Evolutionary conservation across 2,888 invertebrate species (phyloP).

Genomic region (Eupithecia subumbrata): DNA sequence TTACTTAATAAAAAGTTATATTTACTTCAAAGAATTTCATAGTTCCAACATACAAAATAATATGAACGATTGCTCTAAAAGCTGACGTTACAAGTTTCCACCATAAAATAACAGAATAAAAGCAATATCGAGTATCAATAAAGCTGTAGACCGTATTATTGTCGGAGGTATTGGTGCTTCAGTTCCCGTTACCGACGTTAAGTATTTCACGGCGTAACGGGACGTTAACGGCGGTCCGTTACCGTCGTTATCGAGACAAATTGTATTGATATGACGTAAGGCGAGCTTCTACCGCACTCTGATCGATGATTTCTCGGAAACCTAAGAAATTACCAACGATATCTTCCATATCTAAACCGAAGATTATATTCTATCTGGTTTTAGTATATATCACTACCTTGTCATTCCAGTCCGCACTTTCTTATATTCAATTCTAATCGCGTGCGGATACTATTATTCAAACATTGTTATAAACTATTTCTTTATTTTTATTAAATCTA

Average conservation of each 20-base stretch:
- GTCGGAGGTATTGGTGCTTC: background rate
- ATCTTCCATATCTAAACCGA: background rate
- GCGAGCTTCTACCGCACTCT: background rate
- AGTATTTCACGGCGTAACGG: slow-evolving; percentile 34
- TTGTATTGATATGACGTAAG: slow-evolving; percentile 4
- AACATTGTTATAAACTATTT: too few species aligned
- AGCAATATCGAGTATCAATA: slow-evolving; percentile 14
- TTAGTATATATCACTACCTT: too few species aligned
- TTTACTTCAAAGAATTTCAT: background rate
- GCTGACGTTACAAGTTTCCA: background rate
- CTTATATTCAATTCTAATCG: too few species aligned
- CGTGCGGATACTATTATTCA: too few species aligned
- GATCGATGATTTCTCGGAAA: background rate
- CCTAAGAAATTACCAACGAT: background rate
- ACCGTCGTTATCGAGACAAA: background rate
- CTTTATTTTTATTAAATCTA: too few species aligned
- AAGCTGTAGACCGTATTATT: slow-evolving; percentile 9
- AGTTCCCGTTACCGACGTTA: slow-evolving; percentile 23
- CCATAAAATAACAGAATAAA: background rate
- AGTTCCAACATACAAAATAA: background rate
- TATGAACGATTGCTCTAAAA: background rate
- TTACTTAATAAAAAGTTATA: too few species aligned
- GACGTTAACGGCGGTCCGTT: slow-evolving; percentile 30
- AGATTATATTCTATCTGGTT: background rate
- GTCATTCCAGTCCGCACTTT: background rate